Conservation (phyloP, 1,140 invertebrate genomes). For the Pectinophora gossypiella region DNA sequence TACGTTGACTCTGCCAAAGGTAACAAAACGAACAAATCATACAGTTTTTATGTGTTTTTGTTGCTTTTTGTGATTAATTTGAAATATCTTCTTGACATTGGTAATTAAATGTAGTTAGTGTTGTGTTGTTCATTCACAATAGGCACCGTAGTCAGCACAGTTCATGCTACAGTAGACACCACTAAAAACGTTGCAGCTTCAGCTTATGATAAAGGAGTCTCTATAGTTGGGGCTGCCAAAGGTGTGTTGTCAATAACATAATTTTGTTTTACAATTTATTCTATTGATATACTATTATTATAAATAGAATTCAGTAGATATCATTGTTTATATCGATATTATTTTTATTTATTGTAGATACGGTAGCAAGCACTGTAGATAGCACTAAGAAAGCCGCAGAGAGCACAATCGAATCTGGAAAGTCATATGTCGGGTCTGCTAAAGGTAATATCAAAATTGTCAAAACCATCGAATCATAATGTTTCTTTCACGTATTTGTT, state of each 20-base stretch:
- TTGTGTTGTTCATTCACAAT: too few relatives aligned
- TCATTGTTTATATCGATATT: neutral
- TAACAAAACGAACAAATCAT: slow-evolving; percentile 11
- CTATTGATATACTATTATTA: neutral
- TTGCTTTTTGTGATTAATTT: too few relatives aligned
- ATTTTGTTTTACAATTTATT: neutral
- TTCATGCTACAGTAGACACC: slow-evolving; percentile 33
- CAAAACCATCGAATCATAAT: too few relatives aligned
- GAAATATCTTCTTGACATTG: too few relatives aligned
- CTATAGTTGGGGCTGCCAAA: slow-evolving; percentile 29
- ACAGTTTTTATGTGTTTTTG: too few relatives aligned
- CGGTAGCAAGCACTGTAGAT: slow-evolving; percentile 15
- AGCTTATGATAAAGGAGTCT: slow-evolving; percentile 38
- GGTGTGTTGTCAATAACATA: slow-evolving; percentile 12
- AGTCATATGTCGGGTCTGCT: slow-evolving; percentile 27
- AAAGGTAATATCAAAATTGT: too few relatives aligned
- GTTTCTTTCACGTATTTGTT: too few relatives aligned
- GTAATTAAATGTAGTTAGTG: too few relatives aligned
- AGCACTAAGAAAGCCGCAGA: slow-evolving; percentile 20
- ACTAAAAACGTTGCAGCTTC: slow-evolving; percentile 44
- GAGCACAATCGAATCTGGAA: slow-evolving; percentile 30
- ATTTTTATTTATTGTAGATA: slow-evolving; percentile 10
- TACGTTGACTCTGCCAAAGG: slow-evolving; percentile 43
- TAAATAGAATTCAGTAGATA: too few relatives aligned
- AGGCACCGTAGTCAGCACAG: slow-evolving; percentile 29